These are phyloP conservation scores for Chaetophractus vellerosus DNA, from an alignment of 2,797 vertebrate species.

Conservation along the genomic window DNA sequence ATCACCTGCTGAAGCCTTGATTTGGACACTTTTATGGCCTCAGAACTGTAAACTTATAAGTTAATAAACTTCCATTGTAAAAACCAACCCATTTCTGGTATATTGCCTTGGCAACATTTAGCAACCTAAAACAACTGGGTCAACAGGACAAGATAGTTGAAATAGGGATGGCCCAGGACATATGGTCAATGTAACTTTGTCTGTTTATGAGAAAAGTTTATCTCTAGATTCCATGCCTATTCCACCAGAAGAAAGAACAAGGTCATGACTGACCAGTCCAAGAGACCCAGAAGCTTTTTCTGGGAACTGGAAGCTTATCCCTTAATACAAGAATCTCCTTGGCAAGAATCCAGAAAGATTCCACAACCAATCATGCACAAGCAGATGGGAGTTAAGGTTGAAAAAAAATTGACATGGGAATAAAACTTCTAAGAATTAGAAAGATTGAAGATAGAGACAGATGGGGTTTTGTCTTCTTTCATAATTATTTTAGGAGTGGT, in stretches of 20 bases:
- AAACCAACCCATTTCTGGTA: no score
- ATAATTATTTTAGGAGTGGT: conserved; percentile 11
- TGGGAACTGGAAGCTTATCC: background rate
- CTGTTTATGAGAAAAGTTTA: background rate
- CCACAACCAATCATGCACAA: background rate
- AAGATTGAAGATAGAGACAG: background rate
- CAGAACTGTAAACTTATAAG: no score
- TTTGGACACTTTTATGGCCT: no score
- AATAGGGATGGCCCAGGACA: background rate
- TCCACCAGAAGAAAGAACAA: background rate
- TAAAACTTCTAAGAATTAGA: background rate
- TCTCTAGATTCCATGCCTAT: background rate
- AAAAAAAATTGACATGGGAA: no score
- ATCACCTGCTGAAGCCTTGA: no score
- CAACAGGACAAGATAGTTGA: background rate
- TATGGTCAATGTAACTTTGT: background rate
- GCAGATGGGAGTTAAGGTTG: background rate
- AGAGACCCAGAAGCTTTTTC: background rate
- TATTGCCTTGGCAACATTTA: no score
- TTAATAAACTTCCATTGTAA: no score
- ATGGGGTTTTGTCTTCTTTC: background rate
- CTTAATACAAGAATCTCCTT: background rate
- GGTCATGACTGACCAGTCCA: background rate
- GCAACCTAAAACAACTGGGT: background rate
- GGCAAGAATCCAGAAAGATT: background rate